phyloP scores from a whole-genome alignment of 2,888 invertebrate genomes.

The Arctia plantaginis region DNA sequence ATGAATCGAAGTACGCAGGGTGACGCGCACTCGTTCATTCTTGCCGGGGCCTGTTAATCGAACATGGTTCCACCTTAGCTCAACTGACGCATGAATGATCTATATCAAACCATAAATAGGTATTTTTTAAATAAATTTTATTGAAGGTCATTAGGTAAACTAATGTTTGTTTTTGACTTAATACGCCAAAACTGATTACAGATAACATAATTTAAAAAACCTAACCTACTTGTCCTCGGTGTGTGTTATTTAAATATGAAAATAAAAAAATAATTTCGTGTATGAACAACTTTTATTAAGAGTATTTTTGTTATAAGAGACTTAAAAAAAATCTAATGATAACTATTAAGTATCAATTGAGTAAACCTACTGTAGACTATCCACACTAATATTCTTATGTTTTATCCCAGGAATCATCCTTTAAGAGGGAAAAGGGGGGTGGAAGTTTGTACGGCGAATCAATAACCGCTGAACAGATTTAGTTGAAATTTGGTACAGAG shows the following conservation, averaged over 20 bases:
- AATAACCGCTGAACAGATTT: too few species aligned
- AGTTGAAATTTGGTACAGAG: too few species aligned
- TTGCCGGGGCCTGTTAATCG: conserved; percentile 72
- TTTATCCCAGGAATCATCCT: too few species aligned
- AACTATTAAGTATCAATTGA: not conserved
- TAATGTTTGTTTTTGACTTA: not conserved
- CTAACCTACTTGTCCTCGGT: not conserved
- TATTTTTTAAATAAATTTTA: conserved; percentile 8
- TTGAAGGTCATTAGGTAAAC: conserved; percentile 7
- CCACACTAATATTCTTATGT: too few species aligned
- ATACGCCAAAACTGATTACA: not conserved
- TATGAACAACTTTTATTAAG: not conserved
- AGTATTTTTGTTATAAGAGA: not conserved
- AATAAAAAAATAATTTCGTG: not conserved
- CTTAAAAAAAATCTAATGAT: not conserved
- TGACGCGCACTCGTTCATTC: conserved; percentile 80
- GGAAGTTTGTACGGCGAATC: too few species aligned
- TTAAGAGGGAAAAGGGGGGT: too few species aligned
- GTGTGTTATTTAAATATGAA: not conserved
- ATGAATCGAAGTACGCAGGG: conserved; percentile 84
- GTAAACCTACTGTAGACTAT: not conserved
- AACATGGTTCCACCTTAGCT: conserved; percentile 61
- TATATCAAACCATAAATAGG: conserved; percentile 35
- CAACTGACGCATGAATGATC: conserved; percentile 61
- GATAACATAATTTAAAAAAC: not conserved